phyloP scores from a whole-genome alignment of 2,113 vertebrate genomes.

The Todiramphus saurophagus region DNA sequence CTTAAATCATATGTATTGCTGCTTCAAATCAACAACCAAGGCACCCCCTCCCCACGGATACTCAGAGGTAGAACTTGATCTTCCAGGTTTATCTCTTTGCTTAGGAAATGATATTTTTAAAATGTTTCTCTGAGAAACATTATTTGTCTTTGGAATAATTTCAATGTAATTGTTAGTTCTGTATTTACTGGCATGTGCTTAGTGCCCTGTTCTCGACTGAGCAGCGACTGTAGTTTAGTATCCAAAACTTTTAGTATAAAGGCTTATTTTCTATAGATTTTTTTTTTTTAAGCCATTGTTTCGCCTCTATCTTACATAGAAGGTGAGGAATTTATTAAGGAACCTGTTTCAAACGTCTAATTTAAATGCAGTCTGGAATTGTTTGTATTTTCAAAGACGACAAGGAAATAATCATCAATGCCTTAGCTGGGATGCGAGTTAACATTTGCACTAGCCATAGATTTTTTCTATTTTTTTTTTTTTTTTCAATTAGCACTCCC shows the following conservation, averaged over 20 bases:
- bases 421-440: slow-evolving; percentile 63
- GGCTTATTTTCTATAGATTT: neutral
- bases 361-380: slow-evolving; percentile 51
- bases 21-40: neutral
- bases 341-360: slow-evolving; percentile 13
- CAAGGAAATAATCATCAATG: slow-evolving; percentile 66
- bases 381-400: slow-evolving; percentile 57
- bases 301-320: neutral
- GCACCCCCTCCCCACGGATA: neutral
- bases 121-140: neutral
- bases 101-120: neutral
- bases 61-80: neutral
- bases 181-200: neutral
- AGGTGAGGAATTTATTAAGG: neutral
- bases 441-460: slow-evolving; percentile 70
- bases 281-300: neutral
- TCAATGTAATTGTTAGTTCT: neutral
- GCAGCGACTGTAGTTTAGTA: neutral
- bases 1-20: neutral
- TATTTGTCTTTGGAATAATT: neutral
- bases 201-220: neutral
- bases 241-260: neutral
- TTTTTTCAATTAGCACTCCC: slow-evolving; percentile 76
- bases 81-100: neutral
- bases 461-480: slow-evolving; percentile 37